Evolutionary conservation across 2,888 invertebrate species (phyloP).

Genomic region (Dione juno): DNA sequence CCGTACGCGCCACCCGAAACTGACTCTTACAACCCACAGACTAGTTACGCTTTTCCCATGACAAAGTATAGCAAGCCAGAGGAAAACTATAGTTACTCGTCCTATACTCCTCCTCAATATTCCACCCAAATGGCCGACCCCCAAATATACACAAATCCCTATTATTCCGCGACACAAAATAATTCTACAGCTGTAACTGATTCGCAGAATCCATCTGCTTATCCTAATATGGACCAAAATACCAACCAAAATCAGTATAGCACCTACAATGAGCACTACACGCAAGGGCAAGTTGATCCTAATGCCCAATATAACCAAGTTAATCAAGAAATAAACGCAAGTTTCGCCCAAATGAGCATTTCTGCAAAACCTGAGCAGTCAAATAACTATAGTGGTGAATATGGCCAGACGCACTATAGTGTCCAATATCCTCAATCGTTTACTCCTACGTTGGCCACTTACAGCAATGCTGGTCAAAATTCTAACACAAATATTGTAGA

Average conservation of each 20-base stretch:
- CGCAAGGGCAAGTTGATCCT: slow-evolving; percentile 54
- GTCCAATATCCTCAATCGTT: slow-evolving; percentile 65
- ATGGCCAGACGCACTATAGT: slow-evolving; percentile 70
- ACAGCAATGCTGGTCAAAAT: slow-evolving; percentile 63
- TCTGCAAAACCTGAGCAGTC: slow-evolving; percentile 56
- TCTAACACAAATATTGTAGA: slow-evolving; percentile 60
- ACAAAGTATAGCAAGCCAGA: slow-evolving; percentile 64
- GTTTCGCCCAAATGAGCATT: slow-evolving; percentile 72
- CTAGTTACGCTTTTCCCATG: slow-evolving; percentile 60
- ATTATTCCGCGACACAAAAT: slow-evolving; percentile 66
- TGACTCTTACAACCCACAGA: slow-evolving; percentile 57
- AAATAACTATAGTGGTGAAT: slow-evolving; percentile 56
- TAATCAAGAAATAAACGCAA: slow-evolving; percentile 59
- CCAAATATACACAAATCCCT: slow-evolving; percentile 67
- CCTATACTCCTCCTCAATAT: slow-evolving; percentile 71
- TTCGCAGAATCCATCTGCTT: slow-evolving; percentile 56
- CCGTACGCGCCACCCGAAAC: slow-evolving; percentile 58
- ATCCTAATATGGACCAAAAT: slow-evolving; percentile 49
- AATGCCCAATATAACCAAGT: slow-evolving; percentile 51
- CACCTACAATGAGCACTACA: slow-evolving; percentile 53
- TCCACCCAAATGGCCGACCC: slow-evolving; percentile 60
- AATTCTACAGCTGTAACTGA: slow-evolving; percentile 64
- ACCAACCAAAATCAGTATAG: slow-evolving; percentile 50
- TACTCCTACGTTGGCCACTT: slow-evolving; percentile 60
- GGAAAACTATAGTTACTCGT: slow-evolving; percentile 61